Evolutionary conservation across 1,140 invertebrate genomes (phyloP).

Genomic region (Nebria ingens): DNA sequence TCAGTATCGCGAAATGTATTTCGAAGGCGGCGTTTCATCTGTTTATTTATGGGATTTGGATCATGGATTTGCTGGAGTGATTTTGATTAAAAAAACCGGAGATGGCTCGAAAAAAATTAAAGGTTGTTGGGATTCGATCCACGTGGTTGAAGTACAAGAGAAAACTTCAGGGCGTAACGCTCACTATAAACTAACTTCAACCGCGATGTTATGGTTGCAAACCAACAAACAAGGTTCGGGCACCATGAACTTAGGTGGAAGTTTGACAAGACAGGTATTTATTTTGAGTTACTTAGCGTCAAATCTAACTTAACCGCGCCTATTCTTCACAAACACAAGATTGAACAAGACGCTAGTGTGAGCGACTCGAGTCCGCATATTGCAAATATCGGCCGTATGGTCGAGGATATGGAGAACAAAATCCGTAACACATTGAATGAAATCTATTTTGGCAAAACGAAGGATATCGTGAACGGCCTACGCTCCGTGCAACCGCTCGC

Average conservation of each 20-base stretch:
- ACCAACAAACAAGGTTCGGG: constrained; percentile 94
- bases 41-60: constrained; percentile 99
- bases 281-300: constrained; percentile 13
- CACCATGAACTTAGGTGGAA: constrained; percentile 97
- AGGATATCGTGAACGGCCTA: constrained; percentile 96
- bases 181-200: constrained; percentile 98
- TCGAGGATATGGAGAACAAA: constrained; percentile 99
- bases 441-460: constrained; percentile 99
- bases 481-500: constrained; percentile 76
- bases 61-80: constrained; percentile 96
- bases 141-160: constrained; percentile 97
- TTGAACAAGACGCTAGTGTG: constrained; percentile 80
- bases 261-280: constrained; percentile 85
- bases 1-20: constrained; percentile 99
- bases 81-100: constrained; percentile 97
- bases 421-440: constrained; percentile 96
- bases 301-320: constrained; percentile 10
- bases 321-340: constrained; percentile 42
- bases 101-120: constrained; percentile 96
- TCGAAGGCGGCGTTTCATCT: constrained; percentile 98
- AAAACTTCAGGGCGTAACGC: constrained; percentile 88
- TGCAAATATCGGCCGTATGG: constrained; percentile 93
- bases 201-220: constrained; percentile 98
- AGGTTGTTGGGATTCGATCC: constrained; percentile 99
- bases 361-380: constrained; percentile 93